These are phyloP conservation scores for Goniozus legneri DNA, from an alignment of 1,140 invertebrate species.

Conservation along the genomic window DNA sequence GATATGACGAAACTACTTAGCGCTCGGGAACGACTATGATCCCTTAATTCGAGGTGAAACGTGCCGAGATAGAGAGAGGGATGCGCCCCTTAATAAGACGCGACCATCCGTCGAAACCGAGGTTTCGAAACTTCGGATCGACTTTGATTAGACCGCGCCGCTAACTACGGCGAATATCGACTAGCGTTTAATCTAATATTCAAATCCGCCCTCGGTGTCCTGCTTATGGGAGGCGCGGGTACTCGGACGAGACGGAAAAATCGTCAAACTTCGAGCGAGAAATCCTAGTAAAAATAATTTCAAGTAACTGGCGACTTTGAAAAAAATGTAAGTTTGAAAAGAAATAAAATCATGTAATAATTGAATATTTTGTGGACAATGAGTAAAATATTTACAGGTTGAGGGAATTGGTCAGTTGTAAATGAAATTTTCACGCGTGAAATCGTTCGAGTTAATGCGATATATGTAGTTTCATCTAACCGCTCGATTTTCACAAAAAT, in stretches of 20 bases:
- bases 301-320: conserved; percentile 17
- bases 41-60: conserved; percentile 19
- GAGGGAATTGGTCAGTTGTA: too few relatives aligned
- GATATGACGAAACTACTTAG: conserved; percentile 15
- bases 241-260: too few relatives aligned
- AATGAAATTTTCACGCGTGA: too few relatives aligned
- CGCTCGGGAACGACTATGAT: conserved; percentile 16
- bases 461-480: too few relatives aligned
- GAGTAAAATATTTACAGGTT: not conserved
- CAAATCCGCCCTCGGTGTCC: conserved; percentile 42
- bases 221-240: conserved; percentile 31
- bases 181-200: conserved; percentile 48
- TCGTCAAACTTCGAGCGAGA: too few relatives aligned
- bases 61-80: conserved; percentile 10
- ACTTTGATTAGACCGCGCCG: conserved; percentile 49
- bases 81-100: conserved; percentile 38
- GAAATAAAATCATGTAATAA: not conserved
- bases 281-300: too few relatives aligned
- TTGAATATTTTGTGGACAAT: not conserved
- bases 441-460: too few relatives aligned
- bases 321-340: not conserved
- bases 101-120: conserved; percentile 26
- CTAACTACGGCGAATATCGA: conserved; percentile 46
- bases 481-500: too few relatives aligned
- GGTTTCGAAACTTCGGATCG: conserved; percentile 34